Evolutionary conservation across 2,797 vertebrate species (phyloP), one percentile per base, ranked within the genome.

Genomic region (Parauchenoglanis ngamensis): DNA sequence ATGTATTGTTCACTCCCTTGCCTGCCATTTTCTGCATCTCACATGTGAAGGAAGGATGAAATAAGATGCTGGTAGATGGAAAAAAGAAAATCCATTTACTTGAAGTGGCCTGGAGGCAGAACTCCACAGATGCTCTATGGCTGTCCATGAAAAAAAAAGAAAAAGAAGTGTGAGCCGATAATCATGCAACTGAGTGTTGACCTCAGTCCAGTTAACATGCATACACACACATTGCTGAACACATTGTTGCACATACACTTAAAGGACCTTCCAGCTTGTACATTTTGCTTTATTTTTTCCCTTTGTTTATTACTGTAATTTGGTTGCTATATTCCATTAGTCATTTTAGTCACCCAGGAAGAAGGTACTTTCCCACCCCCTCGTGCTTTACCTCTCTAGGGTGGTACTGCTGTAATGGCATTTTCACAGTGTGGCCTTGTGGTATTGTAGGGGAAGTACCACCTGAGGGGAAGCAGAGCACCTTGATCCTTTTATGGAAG

Each of bases 71-170:
- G 87, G 87, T 73, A 91, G 95, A 95, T 94, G 94, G 92, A 83
- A 92, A 94, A 93, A 94, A 93, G 93, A 95, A 95, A 95, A 94
- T 94, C 93, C 93, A 95, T 95, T 95, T 95, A 94, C 93, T 94
- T 89, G 92, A 91, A 93, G 92, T 93, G 93, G 93, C 93, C 93
- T 93, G 93, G 88, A 65, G 85, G 85, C 86, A 86, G 70, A 86
- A 84, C 83, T 88, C 84, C 80, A 87, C 72, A 21, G 59, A 87
- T 81, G 78, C 84, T 84, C 68, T 83, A 83, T 59, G 46, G 84
- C 83, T 78, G 79, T 81, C 77, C 70, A 35, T 13, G n/a, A 49
- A 86, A 49, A 87, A 54, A 78, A 23, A 46, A 4, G 5, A 84
- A 46, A 80, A 21, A 49, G 83, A 49, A 80, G 23, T 57, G 85